Evolutionary conservation across 2,113 vertebrate species (phyloP), one percentile per base, ranked within the genome.

Genomic region (Pedetes capensis): DNA sequence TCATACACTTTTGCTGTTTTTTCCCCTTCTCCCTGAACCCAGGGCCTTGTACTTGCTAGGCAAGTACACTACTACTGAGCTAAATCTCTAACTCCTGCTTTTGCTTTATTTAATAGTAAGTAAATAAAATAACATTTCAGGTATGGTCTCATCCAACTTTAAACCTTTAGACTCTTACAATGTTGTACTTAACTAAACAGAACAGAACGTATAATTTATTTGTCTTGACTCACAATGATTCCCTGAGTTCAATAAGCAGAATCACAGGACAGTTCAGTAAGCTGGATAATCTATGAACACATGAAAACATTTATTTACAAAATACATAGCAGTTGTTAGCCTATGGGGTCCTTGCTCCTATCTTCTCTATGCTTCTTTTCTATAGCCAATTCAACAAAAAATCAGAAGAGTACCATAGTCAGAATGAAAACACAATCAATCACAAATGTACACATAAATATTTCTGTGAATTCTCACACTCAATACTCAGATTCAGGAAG

Each of bases 401-500:
- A 39, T 79, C 34, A 20, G 51, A 49, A 47, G 32, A 61, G 34
- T 23, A 47, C 5, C 42, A 0, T 16, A 37, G 53, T 53, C 51
- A 82, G 53, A 68, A 57, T 16, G n/a, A 84, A 37, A 78, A 81
- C 14, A 27, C 39, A 89, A 44, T 53, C 53, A 47, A 6, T 39
- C 47, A 12, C 1, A 32, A 76, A 51, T 9, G 66, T n/a, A 3
- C 1, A 85, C 34, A 85, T 66, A 82, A 66, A 87, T 6, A 86
- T 79, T 49, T 81, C 0, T 0, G 1, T 8, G 55, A n/a, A 83
- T 23, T 6, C 29, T 34, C 13, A 66, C 0, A 82, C 7, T 96
- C 97, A 98, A 51, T 94, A 55, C 7, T 98, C 97, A 42, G 94
- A 90, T 63, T 99, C 99, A 42, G 97, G 94, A 87, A 98, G 81